phyloP scores from a whole-genome alignment of 2,888 invertebrate genomes.

The Dynastes grantii region DNA sequence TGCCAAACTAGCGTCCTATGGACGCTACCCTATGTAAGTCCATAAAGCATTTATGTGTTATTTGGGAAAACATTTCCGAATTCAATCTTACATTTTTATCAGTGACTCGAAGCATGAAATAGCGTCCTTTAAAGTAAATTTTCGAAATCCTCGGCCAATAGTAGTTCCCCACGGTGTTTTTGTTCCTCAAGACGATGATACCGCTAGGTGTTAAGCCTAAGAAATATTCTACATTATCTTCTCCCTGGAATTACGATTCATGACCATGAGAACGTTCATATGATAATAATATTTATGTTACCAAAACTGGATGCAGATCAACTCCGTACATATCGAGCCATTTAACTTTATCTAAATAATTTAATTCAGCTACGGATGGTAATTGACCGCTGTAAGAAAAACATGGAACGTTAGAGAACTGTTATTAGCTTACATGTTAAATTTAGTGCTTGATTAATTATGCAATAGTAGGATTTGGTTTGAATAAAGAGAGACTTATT shows the following conservation, averaged over 20 bases:
- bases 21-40: too few relatives aligned
- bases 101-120: slow-evolving; percentile 95
- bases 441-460: neutral
- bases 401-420: slow-evolving; percentile 4
- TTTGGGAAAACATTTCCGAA: neutral
- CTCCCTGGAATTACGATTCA: slow-evolving; percentile 77
- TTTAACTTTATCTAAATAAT: slow-evolving; percentile 97
- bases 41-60: neutral
- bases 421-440: neutral
- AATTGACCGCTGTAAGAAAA: slow-evolving; percentile 82
- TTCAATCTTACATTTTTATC: slow-evolving; percentile 90
- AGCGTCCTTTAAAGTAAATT: slow-evolving; percentile 96
- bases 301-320: slow-evolving; percentile 96
- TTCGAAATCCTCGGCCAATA: slow-evolving; percentile 98
- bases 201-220: slow-evolving; percentile 96
- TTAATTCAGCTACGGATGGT: slow-evolving; percentile 93
- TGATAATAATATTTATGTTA: slow-evolving; percentile 68
- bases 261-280: slow-evolving; percentile 11
- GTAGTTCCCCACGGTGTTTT: slow-evolving; percentile 97
- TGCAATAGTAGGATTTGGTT: neutral
- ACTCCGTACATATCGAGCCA: slow-evolving; percentile 99
- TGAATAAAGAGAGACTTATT: too few relatives aligned
- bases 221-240: slow-evolving; percentile 97
- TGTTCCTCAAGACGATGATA: slow-evolving; percentile 93
- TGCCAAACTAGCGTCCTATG: too few relatives aligned